Conservation (phyloP, 2,888 invertebrate species). For the Masnerella sp. region DNA sequence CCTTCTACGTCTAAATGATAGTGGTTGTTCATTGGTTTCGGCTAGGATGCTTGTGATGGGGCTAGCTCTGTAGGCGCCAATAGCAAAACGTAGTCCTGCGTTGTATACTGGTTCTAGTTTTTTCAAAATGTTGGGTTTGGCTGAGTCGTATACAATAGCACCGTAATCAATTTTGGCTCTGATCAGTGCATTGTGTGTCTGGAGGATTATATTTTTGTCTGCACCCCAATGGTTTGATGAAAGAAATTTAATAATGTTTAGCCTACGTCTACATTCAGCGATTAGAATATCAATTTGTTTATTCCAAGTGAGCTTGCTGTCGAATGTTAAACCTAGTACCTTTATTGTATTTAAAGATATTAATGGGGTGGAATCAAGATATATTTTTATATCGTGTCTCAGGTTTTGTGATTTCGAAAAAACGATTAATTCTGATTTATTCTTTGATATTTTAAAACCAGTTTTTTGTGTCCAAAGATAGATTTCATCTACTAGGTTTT, state of each 20-base stretch:
- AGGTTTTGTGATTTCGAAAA: conserved; percentile 7
- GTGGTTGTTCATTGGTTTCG: conserved; percentile 5
- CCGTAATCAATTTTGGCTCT: conserved; percentile 51
- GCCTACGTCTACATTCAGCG: conserved; percentile 28
- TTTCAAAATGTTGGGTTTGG: not conserved
- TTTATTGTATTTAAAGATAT: not conserved
- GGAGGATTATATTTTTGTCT: conserved; percentile 24
- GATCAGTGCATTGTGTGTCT: conserved; percentile 39
- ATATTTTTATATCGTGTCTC: not conserved
- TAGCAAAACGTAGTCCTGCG: not conserved
- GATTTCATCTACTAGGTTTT: not conserved
- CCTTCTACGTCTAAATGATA: not conserved
- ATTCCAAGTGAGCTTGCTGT: conserved; percentile 58
- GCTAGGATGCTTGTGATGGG: conserved; percentile 3
- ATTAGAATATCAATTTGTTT: conserved; percentile 38
- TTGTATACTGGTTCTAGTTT: not conserved
- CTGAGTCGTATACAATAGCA: conserved; percentile 39
- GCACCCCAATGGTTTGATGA: conserved; percentile 44
- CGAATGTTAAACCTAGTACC: conserved; percentile 51
- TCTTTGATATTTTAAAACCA: conserved; percentile 13
- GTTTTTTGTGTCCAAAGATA: not conserved
- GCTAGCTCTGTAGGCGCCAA: not conserved
- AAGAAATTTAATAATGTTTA: conserved; percentile 53
- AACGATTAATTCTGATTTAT: conserved; percentile 15
- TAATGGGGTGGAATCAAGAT: not conserved